phyloP scores from a whole-genome alignment of 2,888 invertebrate species.

The Kuschelorhynchus macadamiae region DNA sequence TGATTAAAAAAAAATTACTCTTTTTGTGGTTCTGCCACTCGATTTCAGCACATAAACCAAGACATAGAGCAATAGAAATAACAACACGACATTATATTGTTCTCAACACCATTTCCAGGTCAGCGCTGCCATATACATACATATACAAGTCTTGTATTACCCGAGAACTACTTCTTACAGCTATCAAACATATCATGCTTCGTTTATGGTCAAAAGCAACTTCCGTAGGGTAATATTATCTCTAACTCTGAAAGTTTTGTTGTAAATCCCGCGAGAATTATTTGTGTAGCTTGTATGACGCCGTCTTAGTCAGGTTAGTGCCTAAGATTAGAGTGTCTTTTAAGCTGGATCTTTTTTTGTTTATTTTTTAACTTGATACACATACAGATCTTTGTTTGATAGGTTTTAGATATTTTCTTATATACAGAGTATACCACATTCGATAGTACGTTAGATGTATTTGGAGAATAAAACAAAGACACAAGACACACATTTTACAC shows the following conservation, averaged over 20 bases:
- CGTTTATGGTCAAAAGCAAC: constrained; percentile 28
- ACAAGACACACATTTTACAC: no score
- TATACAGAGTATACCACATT: no score
- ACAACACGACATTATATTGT: not conserved
- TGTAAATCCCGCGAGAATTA: constrained; percentile 10
- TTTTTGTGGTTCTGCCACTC: no score
- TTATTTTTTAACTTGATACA: no score
- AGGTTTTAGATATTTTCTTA: no score
- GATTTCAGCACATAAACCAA: no score
- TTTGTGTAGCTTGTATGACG: constrained; percentile 20
- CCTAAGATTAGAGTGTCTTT: constrained; percentile 11
- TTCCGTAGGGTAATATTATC: constrained; percentile 16
- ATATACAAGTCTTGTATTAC: constrained; percentile 17
- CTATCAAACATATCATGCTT: constrained; percentile 22
- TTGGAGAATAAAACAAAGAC: no score
- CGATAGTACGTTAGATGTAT: no score
- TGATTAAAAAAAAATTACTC: no score
- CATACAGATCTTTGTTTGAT: no score
- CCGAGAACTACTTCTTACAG: constrained; percentile 4
- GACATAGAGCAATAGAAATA: not conserved
- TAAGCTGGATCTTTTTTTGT: no score
- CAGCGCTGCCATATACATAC: constrained; percentile 5
- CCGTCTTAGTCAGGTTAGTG: constrained; percentile 20
- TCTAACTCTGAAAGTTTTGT: constrained; percentile 21
- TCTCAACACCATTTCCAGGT: not conserved